Conservation (phyloP, 2,113 vertebrate species). For the Genyomyrus donnyi region DNA sequence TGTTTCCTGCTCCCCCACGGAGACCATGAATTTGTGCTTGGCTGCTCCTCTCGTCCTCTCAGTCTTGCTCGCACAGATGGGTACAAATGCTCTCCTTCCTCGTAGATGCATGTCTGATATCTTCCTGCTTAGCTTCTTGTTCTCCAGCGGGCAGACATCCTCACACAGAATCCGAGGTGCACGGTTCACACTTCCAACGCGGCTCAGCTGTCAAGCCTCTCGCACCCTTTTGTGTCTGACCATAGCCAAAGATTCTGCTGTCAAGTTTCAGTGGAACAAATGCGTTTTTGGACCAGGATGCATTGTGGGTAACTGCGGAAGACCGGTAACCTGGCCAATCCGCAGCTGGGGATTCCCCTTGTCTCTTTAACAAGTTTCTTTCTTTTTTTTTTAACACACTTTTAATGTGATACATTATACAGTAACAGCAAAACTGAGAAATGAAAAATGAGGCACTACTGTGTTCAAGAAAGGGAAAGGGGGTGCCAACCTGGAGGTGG, state of each 20-base stretch:
- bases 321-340: neutral
- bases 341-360: neutral
- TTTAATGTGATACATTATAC: neutral
- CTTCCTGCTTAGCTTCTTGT: neutral
- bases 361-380: neutral
- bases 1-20: neutral
- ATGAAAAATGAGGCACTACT: neutral
- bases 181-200: neutral
- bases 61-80: neutral
- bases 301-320: neutral
- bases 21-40: no score
- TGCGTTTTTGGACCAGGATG: neutral
- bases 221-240: neutral
- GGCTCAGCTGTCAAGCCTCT: neutral
- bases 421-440: neutral
- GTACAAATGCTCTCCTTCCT: neutral
- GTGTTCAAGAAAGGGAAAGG: neutral
- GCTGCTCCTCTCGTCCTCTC: neutral
- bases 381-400: neutral
- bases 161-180: neutral
- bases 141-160: no score
- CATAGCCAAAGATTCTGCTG: neutral
- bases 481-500: neutral
- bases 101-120: neutral
- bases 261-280: neutral